Base-by-base conservation (phyloP, 2,797 vertebrate species). In the Lophius americanus region DNA sequence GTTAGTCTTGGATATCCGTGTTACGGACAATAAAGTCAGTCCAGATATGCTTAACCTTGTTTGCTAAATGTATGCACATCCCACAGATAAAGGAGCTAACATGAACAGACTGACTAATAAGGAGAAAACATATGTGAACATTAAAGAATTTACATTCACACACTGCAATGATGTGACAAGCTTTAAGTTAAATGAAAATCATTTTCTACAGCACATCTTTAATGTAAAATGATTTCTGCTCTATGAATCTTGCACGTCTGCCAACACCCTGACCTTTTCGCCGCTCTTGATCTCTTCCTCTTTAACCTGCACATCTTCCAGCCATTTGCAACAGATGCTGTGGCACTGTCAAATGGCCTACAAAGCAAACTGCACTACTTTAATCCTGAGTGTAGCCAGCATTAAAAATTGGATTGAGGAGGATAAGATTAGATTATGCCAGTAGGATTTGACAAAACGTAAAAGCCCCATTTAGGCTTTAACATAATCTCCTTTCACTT, bases 361-460 rank as follows among this genome's bases (percentile, higher is more conserved):
- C 93, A 95, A 95, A 95, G 93, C 87, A 92, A 92, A 93, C 95
- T 92, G 92, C 91, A 92, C 93, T 90, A 88, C 93, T 94, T 94
- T 96, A 96, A 97, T 96, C 95, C 96, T 88, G 92, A 95, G 95
- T 96, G 94, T 95, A 95, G 94, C 95, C 94, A 95, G 96, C 96
- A 98, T 97, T 96, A 90, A 95, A 96, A 98, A 98, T 98, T 97
- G 97, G 97, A 98, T 98, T 97, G 95, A 93, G 96, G 91, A 91
- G 89, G 95, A 97, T 97, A 95, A 96, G 94, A 98, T 98, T 96
- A 96, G 96, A 96, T 98, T 98, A 97, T 95, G 91, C 92, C 93
- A 93, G 93, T 91, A 67, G 95, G 96, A 95, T 97, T 96, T 95
- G 94, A 82, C 75, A 83, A 95, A 96, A 95, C 92, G 93, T 95